Evolutionary conservation across 2,113 vertebrate species (phyloP).

Genomic region (Parotia lawesii): DNA sequence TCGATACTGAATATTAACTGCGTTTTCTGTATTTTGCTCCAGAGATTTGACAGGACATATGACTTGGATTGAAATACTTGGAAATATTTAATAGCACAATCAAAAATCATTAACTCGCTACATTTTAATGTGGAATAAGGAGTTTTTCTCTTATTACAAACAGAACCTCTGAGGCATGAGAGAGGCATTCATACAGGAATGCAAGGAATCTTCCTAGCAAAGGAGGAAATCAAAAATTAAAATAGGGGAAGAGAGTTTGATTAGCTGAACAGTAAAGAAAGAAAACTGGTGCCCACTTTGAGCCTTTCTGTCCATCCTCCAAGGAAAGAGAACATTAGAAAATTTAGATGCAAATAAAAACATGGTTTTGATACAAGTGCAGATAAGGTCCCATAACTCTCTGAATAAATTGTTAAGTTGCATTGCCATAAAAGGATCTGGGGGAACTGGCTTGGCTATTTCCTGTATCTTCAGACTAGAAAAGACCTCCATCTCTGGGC

Average conservation of each 20-base stretch:
- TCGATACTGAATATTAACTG: neutral
- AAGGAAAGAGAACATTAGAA: neutral
- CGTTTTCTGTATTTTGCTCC: neutral
- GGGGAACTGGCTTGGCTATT: neutral
- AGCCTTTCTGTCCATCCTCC: neutral
- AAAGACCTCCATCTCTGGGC: neutral
- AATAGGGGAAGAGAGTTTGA: neutral
- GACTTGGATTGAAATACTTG: neutral
- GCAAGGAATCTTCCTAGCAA: neutral
- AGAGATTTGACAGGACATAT: neutral
- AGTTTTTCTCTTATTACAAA: neutral
- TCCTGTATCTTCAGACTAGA: neutral
- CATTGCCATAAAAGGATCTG: fast-evolving
- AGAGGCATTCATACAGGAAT: neutral
- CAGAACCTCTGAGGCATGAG: neutral
- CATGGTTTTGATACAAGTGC: neutral
- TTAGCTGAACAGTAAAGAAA: neutral
- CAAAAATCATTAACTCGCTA: neutral
- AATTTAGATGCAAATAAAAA: neutral
- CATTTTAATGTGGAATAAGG: neutral
- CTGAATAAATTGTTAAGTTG: neutral
- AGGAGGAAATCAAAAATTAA: neutral
- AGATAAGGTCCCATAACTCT: neutral
- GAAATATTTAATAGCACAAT: neutral
- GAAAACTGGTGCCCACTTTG: neutral